Base-by-base conservation (phyloP, 1,140 invertebrate species). In the Branchinecta lindahli region DNA sequence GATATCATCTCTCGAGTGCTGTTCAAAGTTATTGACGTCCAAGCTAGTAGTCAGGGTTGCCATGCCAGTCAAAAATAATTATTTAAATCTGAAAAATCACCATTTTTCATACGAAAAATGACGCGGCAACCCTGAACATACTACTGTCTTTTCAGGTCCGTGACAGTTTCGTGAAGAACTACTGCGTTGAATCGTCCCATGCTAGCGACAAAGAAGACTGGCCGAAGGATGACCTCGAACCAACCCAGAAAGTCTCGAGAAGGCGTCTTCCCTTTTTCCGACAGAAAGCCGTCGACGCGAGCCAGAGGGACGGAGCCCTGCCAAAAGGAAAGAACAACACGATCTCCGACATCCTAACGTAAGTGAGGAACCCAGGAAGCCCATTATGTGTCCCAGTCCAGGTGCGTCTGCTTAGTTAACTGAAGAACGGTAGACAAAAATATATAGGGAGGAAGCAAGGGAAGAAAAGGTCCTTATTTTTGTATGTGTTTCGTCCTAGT, bases 151-250 rank as follows among this genome's bases (percentile, higher is more conserved):
- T 76, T 61, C 73, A 90, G 88, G 89, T 98, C 0, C 84, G 96
- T 47, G 96, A 99, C 79, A 98, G 94, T 78, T 99, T 99, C 79
- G 98, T 99, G 91, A 84, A 94, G 44, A 94, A 97, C 18, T 61
- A 61, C 52, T 61, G 52, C 18, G 52, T 61, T 15, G 52, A 61
- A 61, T 61, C 18, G 2, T 61, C 52, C 12, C 18, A 12, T 20
- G 12, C 18, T 4, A 61, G 18, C 4, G 52, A 61, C 52, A 61
- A 61, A 61, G 52, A 61, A 61, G 52, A 61, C 12, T 61, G 52
- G 52, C 52, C 12, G 18, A 61, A 61, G 18, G 52, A 61, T 15
- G 52, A 61, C 18, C 52, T 61, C 12, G 12, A 12, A 15, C 52
- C 52, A 61, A 61, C 52, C 4, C 12, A 61, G 18, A 61, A 61